Evolutionary conservation across 2,113 vertebrate genomes (phyloP).

Genomic region (Elephas maximus): DNA sequence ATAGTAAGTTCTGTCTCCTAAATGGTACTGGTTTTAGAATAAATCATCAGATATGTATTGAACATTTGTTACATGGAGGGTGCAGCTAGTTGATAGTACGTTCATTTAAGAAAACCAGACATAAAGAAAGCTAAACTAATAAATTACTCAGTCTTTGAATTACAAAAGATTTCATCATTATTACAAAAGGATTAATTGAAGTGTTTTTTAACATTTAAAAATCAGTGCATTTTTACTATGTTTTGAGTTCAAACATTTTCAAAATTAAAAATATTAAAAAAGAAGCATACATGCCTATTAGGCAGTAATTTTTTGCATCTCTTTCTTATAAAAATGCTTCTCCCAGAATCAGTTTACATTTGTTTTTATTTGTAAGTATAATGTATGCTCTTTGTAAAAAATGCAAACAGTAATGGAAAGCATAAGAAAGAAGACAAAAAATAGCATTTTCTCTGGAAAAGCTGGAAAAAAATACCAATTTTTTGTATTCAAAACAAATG

Average conservation of each 20-base stretch:
- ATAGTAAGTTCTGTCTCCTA: background rate
- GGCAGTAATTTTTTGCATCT: background rate
- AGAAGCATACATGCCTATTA: background rate
- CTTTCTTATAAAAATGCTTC: slow-evolving; percentile 25
- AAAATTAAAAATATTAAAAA: slow-evolving; percentile 26
- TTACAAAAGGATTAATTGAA: slow-evolving; percentile 11
- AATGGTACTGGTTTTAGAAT: slow-evolving; percentile 30
- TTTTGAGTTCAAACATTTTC: slow-evolving; percentile 52
- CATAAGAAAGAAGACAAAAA: background rate
- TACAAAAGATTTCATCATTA: background rate
- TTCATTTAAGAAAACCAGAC: background rate
- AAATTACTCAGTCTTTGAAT: background rate
- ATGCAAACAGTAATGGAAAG: background rate
- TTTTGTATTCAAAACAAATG: background rate
- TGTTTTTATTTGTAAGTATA: slow-evolving; percentile 14
- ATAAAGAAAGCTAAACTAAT: background rate
- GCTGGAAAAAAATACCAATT: background rate
- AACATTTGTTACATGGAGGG: background rate
- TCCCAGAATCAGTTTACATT: background rate
- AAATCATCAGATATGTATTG: background rate
- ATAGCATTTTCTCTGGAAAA: background rate
- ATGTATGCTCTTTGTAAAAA: background rate
- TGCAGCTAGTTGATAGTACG: background rate
- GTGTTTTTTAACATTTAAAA: background rate
- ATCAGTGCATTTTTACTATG: background rate